These are phyloP conservation scores for Myripristis murdjan DNA, from an alignment of 2,797 vertebrate species.

Conservation along the genomic window DNA sequence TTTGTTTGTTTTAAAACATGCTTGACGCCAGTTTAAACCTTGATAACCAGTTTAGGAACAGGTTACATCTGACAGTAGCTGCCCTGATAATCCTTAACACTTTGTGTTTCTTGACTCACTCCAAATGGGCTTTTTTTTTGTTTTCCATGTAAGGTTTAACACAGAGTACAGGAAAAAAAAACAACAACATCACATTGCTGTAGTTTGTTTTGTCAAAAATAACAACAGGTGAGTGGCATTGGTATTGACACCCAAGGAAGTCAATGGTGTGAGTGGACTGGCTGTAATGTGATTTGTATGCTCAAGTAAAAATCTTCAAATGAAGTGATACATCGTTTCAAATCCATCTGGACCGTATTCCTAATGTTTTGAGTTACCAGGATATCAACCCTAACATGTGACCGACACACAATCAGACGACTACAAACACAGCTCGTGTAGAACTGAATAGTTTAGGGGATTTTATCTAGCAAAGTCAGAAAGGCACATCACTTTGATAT, in stretches of 20 bases:
- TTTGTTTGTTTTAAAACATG: conserved; percentile 32
- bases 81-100: conserved; percentile 51
- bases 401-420: conserved; percentile 66
- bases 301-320: conserved; percentile 29
- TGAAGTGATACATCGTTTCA: conserved; percentile 58
- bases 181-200: conserved; percentile 12
- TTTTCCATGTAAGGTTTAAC: conserved; percentile 24
- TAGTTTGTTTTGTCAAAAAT: conserved; percentile 38
- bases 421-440: conserved; percentile 70
- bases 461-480: conserved; percentile 81
- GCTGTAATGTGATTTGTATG: conserved; percentile 28
- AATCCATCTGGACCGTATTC: conserved; percentile 54
- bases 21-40: conserved; percentile 5
- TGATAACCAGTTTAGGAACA: conserved; percentile 54
- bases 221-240: conserved; percentile 26
- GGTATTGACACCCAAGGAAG: conserved; percentile 33
- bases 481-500: conserved; percentile 90
- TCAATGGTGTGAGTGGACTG: conserved; percentile 21
- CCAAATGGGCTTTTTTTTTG: conserved; percentile 15
- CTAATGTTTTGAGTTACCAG: conserved; percentile 43
- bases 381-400: conserved; percentile 33
- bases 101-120: conserved; percentile 36
- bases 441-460: conserved; percentile 72
- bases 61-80: conserved; percentile 67
- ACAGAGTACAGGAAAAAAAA: conserved; percentile 30